Percentiles rank a stretch among this genome's conserved stretches.
Evolutionary conservation across 2,797 vertebrate species (phyloP).

Genomic region (Cygnus olor): DNA sequence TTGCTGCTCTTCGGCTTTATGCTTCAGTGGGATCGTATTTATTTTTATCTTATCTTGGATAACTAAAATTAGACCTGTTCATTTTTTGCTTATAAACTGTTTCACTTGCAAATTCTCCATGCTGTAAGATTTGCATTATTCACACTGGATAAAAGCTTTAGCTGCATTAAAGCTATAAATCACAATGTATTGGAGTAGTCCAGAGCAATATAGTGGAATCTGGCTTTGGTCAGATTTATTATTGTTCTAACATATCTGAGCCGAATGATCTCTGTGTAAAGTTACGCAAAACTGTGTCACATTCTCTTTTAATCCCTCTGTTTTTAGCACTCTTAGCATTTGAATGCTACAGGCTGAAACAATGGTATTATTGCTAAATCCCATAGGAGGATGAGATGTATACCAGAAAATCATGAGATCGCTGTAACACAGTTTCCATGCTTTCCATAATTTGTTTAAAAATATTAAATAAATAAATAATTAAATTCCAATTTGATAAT

Average conservation of each 20-base stretch:
- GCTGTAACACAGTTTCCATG: background rate
- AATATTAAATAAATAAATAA: background rate
- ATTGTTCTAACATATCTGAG: background rate
- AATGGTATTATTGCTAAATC: background rate
- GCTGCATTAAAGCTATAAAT: background rate
- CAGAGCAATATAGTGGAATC: background rate
- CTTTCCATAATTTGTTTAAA: background rate
- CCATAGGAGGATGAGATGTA: background rate
- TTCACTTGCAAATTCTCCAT: background rate
- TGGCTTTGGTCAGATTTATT: background rate
- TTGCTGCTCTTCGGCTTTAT: background rate
- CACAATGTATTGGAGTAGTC: background rate
- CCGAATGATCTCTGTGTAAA: background rate
- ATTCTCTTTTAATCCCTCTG: background rate
- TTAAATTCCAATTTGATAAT: background rate
- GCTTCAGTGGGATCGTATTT: background rate
- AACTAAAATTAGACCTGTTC: background rate
- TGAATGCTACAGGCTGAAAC: background rate
- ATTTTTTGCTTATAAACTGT: slow-evolving; percentile 8
- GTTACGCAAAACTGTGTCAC: background rate
- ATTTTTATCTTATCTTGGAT: background rate
- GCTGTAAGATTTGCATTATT: background rate
- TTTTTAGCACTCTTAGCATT: background rate
- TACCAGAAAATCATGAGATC: background rate
- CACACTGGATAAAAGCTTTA: background rate